Percentiles rank a stretch among this genome's conserved stretches.
These are phyloP conservation scores for Molorchus minor DNA, from an alignment of 2,888 invertebrate genomes.

Conservation along the genomic window DNA sequence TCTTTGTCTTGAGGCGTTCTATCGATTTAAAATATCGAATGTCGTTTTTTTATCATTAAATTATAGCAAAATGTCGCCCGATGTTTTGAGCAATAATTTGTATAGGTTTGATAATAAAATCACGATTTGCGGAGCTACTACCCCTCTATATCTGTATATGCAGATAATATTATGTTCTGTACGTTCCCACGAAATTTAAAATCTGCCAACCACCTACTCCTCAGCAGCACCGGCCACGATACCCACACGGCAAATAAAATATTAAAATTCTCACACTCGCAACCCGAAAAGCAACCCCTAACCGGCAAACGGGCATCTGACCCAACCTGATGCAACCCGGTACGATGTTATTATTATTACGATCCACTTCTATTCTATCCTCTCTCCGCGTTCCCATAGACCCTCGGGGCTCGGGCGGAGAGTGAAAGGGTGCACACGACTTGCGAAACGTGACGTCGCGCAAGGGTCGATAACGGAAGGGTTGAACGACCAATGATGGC, in stretches of 20 bases:
- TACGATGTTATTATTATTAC: too few relatives aligned
- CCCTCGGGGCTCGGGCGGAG: conserved; percentile 28
- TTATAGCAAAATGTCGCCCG: too few relatives aligned
- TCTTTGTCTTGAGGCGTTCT: too few relatives aligned
- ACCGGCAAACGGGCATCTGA: conserved; percentile 20
- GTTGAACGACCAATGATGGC: conserved; percentile 50
- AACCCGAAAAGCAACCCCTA: neutral
- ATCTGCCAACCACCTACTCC: conserved; percentile 8
- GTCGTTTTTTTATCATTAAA: too few relatives aligned
- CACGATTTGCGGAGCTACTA: too few relatives aligned
- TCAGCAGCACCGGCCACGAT: neutral
- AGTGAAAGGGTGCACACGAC: conserved; percentile 47
- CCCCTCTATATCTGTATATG: too few relatives aligned
- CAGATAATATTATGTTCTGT: too few relatives aligned
- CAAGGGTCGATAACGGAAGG: conserved; percentile 34
- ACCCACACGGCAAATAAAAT: neutral
- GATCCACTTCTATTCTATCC: too few relatives aligned
- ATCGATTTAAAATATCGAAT: too few relatives aligned
- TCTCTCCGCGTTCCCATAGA: conserved; percentile 18
- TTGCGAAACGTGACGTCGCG: conserved; percentile 32
- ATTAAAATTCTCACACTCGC: neutral
- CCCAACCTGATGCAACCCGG: conserved; percentile 43
- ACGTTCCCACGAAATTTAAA: conserved; percentile 25
- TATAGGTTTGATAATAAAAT: too few relatives aligned
- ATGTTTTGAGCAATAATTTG: too few relatives aligned